Evolutionary conservation across 2,113 vertebrate species (phyloP), one percentile per base, ranked within the genome.

Genomic region (Bostrychus sinensis): DNA sequence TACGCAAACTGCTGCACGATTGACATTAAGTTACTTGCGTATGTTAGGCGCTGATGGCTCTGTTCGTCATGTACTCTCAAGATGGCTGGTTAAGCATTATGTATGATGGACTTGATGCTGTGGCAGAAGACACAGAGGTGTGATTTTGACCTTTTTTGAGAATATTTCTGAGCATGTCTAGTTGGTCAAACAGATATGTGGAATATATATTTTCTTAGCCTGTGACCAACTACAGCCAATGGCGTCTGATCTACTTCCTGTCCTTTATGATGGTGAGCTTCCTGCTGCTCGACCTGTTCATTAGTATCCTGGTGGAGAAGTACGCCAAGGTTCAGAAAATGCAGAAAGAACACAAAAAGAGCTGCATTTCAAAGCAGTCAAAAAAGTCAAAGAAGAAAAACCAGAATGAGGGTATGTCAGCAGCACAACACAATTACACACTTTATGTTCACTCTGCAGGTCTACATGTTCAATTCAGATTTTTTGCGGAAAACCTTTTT

Each of bases 1-100:
- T n/a, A n/a, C n/a, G n/a, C n/a, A n/a, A n/a, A n/a, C n/a, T n/a
- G n/a, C 32, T 34, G 32, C 32, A 7, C 32, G 32, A 34, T 7
- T 7, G 32, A 10, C 32, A 34, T 34, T 34, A 10, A n/a, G 6
- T 34, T 7, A 2, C 32, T 3, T 1, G 32, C 32, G 4, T n/a
- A 1, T 17, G 16, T 7, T 65, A 94, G 95, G 95, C 94, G 12
- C 92, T 95, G 70, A 94, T 95, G 93, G 91, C 95, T 0, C 80
- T 96, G 77, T 96, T 96, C 42, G 94, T 96, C 37, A 92, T 96
- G 32, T 95, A 94, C 20, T 95, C 93, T 70, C 94, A 95, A 77
- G 95, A 96, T 0, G 94, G 94, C 57, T 96, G 95, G 95, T 93
- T 96, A 46, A 94, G 93, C 80, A 94, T 95, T 83, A 96, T 95